phyloP scores from a whole-genome alignment of 2,888 invertebrate genomes.

The Acronicta leporina region DNA sequence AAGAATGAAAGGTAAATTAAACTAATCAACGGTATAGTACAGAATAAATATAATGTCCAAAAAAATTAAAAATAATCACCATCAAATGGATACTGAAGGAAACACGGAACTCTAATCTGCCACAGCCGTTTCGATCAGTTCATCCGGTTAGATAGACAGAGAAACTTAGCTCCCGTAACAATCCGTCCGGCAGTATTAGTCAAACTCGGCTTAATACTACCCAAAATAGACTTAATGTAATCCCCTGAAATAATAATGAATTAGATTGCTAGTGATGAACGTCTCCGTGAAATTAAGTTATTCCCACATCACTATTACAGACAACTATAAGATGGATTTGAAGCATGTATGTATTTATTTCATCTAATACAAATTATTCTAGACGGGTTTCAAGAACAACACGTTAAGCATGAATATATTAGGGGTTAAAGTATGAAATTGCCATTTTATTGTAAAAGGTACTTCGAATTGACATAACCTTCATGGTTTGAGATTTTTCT shows the following conservation, averaged over 20 bases:
- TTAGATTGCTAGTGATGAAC: slow-evolving; percentile 41
- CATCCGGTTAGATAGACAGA: slow-evolving; percentile 47
- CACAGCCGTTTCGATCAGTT: slow-evolving; percentile 46
- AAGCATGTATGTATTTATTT: slow-evolving; percentile 3
- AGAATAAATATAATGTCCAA: slow-evolving; percentile 43
- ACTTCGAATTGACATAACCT: too few species aligned
- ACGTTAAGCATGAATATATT: slow-evolving; percentile 16
- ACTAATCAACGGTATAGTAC: slow-evolving; percentile 33
- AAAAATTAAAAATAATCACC: slow-evolving; percentile 46
- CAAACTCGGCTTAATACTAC: slow-evolving; percentile 49
- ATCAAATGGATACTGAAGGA: slow-evolving; percentile 40
- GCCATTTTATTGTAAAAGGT: too few species aligned
- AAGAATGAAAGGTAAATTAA: slow-evolving; percentile 23
- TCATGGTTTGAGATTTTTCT: too few species aligned
- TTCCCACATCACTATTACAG: slow-evolving; percentile 16
- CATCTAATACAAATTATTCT: slow-evolving; percentile 21
- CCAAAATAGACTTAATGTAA: slow-evolving; percentile 54
- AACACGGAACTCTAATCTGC: slow-evolving; percentile 48
- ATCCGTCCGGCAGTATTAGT: slow-evolving; percentile 47
- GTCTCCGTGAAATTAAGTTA: slow-evolving; percentile 38
- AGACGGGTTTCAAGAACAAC: slow-evolving; percentile 18
- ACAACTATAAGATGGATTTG: slow-evolving; percentile 10
- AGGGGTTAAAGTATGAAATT: too few species aligned
- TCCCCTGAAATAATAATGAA: slow-evolving; percentile 53
- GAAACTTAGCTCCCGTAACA: slow-evolving; percentile 47